phyloP scores from a whole-genome alignment of 2,888 invertebrate genomes.

The Leucoma salicis region DNA sequence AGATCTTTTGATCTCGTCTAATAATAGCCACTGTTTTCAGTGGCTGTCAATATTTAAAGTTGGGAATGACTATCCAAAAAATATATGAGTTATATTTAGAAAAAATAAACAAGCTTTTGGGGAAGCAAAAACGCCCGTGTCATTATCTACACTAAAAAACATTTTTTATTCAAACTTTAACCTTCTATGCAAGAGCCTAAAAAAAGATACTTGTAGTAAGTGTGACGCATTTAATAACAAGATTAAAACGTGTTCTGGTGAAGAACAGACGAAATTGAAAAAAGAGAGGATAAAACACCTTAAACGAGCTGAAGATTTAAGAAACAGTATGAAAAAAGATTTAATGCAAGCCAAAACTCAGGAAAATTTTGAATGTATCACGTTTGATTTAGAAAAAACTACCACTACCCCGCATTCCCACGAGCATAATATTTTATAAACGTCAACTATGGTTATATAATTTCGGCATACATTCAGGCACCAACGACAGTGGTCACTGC shows the following conservation, averaged over 20 bases:
- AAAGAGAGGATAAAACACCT: conserved; percentile 4
- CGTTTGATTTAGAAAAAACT: conserved; percentile 16
- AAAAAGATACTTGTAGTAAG: conserved; percentile 1
- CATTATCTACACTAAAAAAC: conserved; percentile 6
- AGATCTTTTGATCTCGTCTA: too few relatives aligned
- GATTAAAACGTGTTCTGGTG: background rate
- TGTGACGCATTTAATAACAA: conserved; percentile 1
- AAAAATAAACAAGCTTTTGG: conserved; percentile 6
- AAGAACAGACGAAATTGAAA: too few relatives aligned
- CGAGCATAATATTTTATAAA: conserved; percentile 20
- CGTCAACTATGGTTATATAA: conserved; percentile 18
- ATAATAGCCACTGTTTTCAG: too few relatives aligned
- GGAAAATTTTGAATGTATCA: background rate
- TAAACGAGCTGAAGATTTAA: background rate
- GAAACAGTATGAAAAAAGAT: too few relatives aligned
- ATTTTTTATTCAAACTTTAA: conserved; percentile 10
- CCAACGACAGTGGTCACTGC: conserved; percentile 9
- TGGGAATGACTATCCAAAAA: conserved; percentile 19
- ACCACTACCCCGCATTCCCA: conserved; percentile 13
- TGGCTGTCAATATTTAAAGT: conserved; percentile 13
- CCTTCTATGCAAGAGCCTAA: background rate
- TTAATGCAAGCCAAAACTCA: too few relatives aligned
- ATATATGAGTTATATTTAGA: conserved; percentile 20
- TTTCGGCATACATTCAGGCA: conserved; percentile 13
- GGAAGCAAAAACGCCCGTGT: conserved; percentile 2